Evolutionary conservation across 2,113 vertebrate species (phyloP).

Genomic region (Heterochromis multidens): DNA sequence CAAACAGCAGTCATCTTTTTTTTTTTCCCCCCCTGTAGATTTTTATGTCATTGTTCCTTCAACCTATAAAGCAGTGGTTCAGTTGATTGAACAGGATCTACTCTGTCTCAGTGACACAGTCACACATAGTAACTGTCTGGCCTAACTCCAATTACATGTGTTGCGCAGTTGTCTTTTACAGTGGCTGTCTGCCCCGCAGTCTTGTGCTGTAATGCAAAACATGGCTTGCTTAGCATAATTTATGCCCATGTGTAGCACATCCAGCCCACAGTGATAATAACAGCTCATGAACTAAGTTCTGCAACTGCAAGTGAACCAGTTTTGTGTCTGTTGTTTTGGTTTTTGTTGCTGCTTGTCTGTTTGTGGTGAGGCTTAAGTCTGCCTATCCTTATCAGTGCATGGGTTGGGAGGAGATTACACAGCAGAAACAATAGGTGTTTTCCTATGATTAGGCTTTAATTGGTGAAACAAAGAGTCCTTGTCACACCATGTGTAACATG

Average conservation of each 20-base stretch:
- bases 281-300: not conserved
- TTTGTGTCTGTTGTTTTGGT: not conserved
- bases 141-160: constrained; percentile 26
- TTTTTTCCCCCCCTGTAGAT: not conserved
- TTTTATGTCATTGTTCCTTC: not conserved
- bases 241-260: constrained; percentile 12
- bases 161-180: constrained; percentile 30
- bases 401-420: constrained; percentile 44
- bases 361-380: constrained; percentile 33
- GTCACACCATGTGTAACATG: constrained; percentile 29
- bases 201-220: constrained; percentile 35
- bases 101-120: not conserved
- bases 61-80: not conserved
- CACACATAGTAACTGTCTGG: not conserved
- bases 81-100: not conserved
- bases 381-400: constrained; percentile 43
- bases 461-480: constrained; percentile 53
- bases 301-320: not conserved
- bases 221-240: constrained; percentile 38
- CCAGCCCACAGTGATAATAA: not conserved
- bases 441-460: constrained; percentile 62
- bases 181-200: constrained; percentile 18
- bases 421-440: constrained; percentile 42
- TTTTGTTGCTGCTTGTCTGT: constrained; percentile 6
- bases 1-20: not conserved